phyloP scores from a whole-genome alignment of 2,888 invertebrate genomes.

The Macroteleia sp. region DNA sequence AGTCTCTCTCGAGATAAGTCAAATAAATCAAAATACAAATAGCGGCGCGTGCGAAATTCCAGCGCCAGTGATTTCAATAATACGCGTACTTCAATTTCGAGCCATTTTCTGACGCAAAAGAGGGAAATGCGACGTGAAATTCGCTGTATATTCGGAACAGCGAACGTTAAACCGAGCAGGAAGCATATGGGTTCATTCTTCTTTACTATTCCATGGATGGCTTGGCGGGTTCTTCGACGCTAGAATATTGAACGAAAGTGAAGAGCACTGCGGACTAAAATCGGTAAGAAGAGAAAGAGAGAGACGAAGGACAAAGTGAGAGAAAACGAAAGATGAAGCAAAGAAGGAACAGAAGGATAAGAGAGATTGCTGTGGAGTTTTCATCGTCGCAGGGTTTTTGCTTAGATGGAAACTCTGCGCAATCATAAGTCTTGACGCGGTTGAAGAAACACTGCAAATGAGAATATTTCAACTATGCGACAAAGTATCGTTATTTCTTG shows the following conservation, averaged over 20 bases:
- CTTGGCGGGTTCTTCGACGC: conserved; percentile 53
- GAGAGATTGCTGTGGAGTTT: conserved; percentile 72
- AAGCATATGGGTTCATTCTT: conserved; percentile 64
- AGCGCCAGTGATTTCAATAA: conserved; percentile 61
- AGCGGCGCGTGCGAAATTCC: conserved; percentile 60
- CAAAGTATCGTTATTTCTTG: conserved; percentile 63
- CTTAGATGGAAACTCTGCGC: conserved; percentile 66
- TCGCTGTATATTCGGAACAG: conserved; percentile 62
- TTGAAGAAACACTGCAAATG: conserved; percentile 72
- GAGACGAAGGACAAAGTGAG: conserved; percentile 13
- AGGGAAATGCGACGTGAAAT: conserved; percentile 65
- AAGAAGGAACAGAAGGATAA: conserved; percentile 53
- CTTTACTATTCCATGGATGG: conserved; percentile 60
- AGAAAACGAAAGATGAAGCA: conserved; percentile 14
- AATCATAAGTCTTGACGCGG: conserved; percentile 73
- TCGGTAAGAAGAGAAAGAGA: neutral
- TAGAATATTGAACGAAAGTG: conserved; percentile 62
- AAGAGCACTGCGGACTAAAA: conserved; percentile 51
- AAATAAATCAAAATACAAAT: conserved; percentile 64
- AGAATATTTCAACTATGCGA: conserved; percentile 60
- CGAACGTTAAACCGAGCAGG: conserved; percentile 64
- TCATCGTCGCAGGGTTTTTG: conserved; percentile 65
- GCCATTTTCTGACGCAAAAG: conserved; percentile 55
- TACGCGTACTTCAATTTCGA: conserved; percentile 61
- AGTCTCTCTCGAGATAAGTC: conserved; percentile 44